phyloP scores from a whole-genome alignment of 2,113 vertebrate species.

The Lucifuga dentata region DNA sequence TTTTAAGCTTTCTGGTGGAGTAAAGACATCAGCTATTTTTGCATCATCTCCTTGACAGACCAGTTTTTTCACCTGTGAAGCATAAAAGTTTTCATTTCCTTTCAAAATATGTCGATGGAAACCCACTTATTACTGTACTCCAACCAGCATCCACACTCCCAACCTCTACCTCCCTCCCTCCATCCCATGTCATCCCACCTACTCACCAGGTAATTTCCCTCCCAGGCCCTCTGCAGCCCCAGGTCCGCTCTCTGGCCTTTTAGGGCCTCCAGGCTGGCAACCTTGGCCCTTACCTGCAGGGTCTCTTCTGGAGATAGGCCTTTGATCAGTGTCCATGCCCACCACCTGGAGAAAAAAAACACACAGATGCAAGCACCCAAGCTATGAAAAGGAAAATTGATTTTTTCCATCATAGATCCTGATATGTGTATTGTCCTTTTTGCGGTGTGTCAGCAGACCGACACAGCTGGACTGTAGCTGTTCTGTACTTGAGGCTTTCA shows the following conservation, averaged over 20 bases:
- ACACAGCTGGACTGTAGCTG: slow-evolving; percentile 22
- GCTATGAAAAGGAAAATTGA: slow-evolving; percentile 18
- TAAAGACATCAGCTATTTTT: too few species aligned
- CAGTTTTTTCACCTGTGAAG: too few species aligned
- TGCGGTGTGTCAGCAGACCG: not conserved
- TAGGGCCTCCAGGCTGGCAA: slow-evolving; percentile 91
- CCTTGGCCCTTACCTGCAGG: slow-evolving; percentile 93
- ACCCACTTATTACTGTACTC: not conserved
- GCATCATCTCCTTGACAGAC: too few species aligned
- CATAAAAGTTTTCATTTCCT: too few species aligned
- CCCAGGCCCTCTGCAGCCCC: slow-evolving; percentile 93
- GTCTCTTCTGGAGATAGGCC: slow-evolving; percentile 88
- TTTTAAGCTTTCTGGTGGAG: too few species aligned
- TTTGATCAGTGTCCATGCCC: slow-evolving; percentile 92
- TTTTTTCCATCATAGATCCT: not conserved
- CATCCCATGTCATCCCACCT: not conserved
- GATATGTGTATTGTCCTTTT: not conserved
- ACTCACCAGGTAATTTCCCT: slow-evolving; percentile 93
- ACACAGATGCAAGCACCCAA: slow-evolving; percentile 17
- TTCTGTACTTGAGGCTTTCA: slow-evolving; percentile 19
- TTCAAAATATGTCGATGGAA: too few species aligned
- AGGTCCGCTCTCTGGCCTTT: slow-evolving; percentile 93
- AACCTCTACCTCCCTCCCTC: too few species aligned
- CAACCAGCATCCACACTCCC: too few species aligned
- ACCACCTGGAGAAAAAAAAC: slow-evolving; percentile 87